Evolutionary conservation across 2,113 vertebrate genomes (phyloP), one percentile per base, ranked within the genome.

Genomic region (Myotis yumanensis): DNA sequence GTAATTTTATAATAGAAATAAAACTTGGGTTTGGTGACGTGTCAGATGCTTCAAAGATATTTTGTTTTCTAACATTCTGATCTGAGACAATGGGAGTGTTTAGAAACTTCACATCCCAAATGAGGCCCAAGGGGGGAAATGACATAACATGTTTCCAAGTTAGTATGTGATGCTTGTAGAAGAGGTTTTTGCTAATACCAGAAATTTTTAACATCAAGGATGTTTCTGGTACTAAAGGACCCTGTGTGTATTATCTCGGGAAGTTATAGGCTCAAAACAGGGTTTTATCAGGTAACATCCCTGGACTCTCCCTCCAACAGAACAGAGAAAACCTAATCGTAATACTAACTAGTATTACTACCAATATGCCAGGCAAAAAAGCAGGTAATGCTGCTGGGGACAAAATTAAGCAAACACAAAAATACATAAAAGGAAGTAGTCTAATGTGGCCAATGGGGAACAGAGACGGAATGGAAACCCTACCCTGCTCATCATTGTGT

Each of bases 321-420:
- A 94, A 71, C 17, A 84, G 57, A 82, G 54, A 84, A 95, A 46
- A 35, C n/a, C 57, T 28, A 64, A 69, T 40, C 72, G 69, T 37
- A 85, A 52, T 7, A 68, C 72, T 5, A 28, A 28, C 15, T 35
- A 68, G 7, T 82, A n/a, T 18, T 51, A 81, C 30, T 37, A 84
- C 30, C 16, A 95, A 73, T 23, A 59, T 89, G 48, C 28, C 35
- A 57, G 66, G 76, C 11, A 87, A 80, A 68, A 87, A 62, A 80
- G 6, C 11, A 71, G n/a, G 15, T 83, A 32, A 66, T 71, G 17
- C 89, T 91, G 87, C 35, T 89, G 18, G 25, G n/a, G 12, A 89
- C 46, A 93, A 89, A 91, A 91, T 75, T 80, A 93, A 93, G 69
- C 81, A 82, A 93, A 83, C 43, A 75, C 88, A 90, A 85, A 96